Base-by-base conservation (phyloP, 2,797 vertebrate species). In the Clarias fuscus region DNA sequence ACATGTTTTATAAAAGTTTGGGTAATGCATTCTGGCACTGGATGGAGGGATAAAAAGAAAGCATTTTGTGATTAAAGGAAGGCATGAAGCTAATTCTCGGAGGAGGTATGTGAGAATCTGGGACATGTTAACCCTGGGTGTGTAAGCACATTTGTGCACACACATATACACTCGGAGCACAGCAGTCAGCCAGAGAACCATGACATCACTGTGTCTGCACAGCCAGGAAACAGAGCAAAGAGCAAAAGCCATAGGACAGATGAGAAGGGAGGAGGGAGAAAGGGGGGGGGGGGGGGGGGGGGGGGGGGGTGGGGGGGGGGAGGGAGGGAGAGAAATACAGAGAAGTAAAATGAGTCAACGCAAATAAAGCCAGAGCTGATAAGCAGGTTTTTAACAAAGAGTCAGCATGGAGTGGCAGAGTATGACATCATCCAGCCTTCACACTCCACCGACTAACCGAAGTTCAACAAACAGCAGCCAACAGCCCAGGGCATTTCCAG, bases 141-240 rank as follows among this genome's bases (percentile, higher is more conserved):
- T 70, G 67, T 77, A 81, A 86, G 85, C 73, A 87, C 77, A 62
- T 33, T 62, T 48, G 33, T 43, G 37, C 86, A 79, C 85, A 81
- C 67, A 78, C 81, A 85, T 82, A 80, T 33, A 81, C 81, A 84
- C 85, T 86, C 72, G 70, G 77, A 92, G 92, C 82, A 75, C 85
- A 88, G 85, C 83, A 88, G 84, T 80, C 79, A 85, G 85, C 85
- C 83, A 93, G 88, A 93, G 89, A 94, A 91, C 93, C 91, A 93
- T 94, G 93, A 95, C 93, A 94, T 95, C 92, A 94, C 91, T 93
- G 85, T 83, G 92, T 92, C 91, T 91, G 91, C 91, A 84, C 71
- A 92, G 88, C 91, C 89, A 93, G 91, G 88, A 92, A 88, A 86
- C 85, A 79, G 86, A 84, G 78, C 71, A 89, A 88, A 83, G 71